Conservation (phyloP, 2,113 vertebrate genomes). For the Myotis davidii region DNA sequence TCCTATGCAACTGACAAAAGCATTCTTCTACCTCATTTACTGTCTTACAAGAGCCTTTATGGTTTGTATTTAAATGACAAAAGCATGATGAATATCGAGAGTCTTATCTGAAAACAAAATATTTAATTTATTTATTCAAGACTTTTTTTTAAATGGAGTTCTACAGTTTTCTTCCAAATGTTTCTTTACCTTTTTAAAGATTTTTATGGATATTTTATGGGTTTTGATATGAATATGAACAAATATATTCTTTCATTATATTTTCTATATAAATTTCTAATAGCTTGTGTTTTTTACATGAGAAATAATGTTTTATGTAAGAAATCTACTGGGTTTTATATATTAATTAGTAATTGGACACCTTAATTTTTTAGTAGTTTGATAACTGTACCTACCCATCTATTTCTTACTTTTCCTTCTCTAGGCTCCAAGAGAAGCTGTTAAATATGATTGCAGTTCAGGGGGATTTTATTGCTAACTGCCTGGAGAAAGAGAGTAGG, state of each 20-base stretch:
- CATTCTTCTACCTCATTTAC: background rate
- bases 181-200: background rate
- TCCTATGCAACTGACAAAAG: background rate
- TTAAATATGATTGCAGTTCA: background rate
- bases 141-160: background rate
- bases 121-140: background rate
- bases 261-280: background rate
- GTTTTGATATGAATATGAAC: background rate
- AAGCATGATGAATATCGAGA: background rate
- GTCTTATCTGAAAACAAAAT: background rate
- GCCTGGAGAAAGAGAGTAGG: background rate
- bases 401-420: background rate
- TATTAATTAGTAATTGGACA: background rate
- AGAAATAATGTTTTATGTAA: background rate
- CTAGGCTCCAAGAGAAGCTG: background rate
- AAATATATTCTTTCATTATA: background rate
- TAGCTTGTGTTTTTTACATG: background rate
- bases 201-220: background rate
- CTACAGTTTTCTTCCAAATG: background rate
- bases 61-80: background rate
- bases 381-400: background rate
- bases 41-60: background rate
- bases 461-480: background rate
- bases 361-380: background rate
- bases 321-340: background rate